A percentile compares a stretch with the other conserved stretches of the same genome.
These are phyloP conservation scores for Ptilodon capucinus DNA, from an alignment of 2,888 invertebrate species.

Conservation along the genomic window DNA sequence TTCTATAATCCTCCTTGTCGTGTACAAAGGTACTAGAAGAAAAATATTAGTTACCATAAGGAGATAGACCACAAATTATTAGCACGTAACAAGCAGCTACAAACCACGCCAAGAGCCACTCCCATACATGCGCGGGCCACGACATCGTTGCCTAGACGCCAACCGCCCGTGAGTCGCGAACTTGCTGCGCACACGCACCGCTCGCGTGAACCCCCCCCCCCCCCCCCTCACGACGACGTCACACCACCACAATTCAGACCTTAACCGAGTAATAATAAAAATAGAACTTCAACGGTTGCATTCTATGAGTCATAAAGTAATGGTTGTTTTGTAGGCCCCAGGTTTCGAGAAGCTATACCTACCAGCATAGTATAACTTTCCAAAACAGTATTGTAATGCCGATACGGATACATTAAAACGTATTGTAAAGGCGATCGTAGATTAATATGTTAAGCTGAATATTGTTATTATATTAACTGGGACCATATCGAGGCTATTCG, in stretches of 20 bases:
- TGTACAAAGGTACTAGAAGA: no score
- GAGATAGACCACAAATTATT: no score
- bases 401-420: no score
- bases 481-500: no score
- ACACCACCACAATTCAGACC: constrained; percentile 16
- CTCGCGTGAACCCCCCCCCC: constrained; percentile 29
- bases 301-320: background rate
- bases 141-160: constrained; percentile 36
- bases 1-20: no score
- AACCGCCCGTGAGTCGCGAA: constrained; percentile 5
- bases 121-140: constrained; percentile 27
- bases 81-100: background rate
- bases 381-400: no score
- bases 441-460: no score
- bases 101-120: constrained; percentile 4
- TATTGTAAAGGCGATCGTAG: no score
- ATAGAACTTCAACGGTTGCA: constrained; percentile 1
- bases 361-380: no score
- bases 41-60: no score
- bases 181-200: constrained; percentile 27
- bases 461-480: no score
- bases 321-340: background rate
- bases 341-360: no score
- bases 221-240: constrained; percentile 7
- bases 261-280: constrained; percentile 9